Percentiles rank a stretch among this genome's conserved stretches.
phyloP scores from a whole-genome alignment of 92 coral and sea anemone species.

The Diadumene lineata region DNA sequence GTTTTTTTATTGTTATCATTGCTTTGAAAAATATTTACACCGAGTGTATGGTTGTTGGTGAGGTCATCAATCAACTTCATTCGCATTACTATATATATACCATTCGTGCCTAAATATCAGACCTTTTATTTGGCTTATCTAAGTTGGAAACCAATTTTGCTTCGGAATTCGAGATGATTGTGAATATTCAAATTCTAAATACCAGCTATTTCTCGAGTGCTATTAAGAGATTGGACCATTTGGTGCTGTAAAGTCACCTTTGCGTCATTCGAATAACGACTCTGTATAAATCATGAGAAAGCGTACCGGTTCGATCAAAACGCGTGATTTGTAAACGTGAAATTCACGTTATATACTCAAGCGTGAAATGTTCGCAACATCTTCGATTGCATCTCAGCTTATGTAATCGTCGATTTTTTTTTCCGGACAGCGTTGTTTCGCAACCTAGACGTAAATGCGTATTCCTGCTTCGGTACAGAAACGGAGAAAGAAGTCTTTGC shows the following conservation, averaged over 20 bases:
- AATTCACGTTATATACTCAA: background rate
- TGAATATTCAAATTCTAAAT: background rate
- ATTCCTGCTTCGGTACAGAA: slow-evolving; percentile 21
- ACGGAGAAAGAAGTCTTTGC: slow-evolving; percentile 43
- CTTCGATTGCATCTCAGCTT: background rate
- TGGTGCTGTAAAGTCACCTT: slow-evolving; percentile 1
- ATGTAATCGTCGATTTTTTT: no score
- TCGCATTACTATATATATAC: background rate
- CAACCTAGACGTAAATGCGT: no score
- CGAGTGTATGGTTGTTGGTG: slow-evolving; percentile 7
- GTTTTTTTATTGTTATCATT: slow-evolving; percentile 9
- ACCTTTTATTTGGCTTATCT: slow-evolving; percentile 1
- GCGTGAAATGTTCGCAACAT: background rate
- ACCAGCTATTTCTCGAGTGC: background rate
- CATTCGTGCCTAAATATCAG: background rate
- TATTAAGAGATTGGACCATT: slow-evolving; percentile 3
- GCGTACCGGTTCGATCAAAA: slow-evolving; percentile 9
- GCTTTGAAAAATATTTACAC: slow-evolving; percentile 10
- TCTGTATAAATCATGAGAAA: slow-evolving; percentile 13
- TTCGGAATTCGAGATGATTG: background rate
- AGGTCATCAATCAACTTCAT: slow-evolving; percentile 14
- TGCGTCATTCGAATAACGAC: background rate
- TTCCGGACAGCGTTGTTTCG: no score
- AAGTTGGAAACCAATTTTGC: slow-evolving; percentile 2
- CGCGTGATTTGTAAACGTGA: background rate